Conservation (phyloP, 2,797 vertebrate genomes). For the Hylomyscus alleni region DNA sequence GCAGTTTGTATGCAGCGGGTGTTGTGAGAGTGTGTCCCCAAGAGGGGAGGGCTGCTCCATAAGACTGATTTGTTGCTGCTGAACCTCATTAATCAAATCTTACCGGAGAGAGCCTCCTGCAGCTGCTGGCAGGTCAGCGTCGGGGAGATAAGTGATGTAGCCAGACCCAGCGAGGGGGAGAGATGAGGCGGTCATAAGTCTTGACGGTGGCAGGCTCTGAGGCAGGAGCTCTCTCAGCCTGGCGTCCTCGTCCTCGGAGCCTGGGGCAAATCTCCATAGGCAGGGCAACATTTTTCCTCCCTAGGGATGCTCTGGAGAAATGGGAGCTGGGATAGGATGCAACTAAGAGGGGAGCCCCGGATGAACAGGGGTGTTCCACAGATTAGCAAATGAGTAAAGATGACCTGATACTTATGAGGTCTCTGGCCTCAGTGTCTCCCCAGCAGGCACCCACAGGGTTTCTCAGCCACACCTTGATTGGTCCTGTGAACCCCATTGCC, state of each 20-base stretch:
- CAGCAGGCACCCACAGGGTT: no score
- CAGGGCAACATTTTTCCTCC: conserved; percentile 67
- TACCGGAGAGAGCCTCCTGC: conserved; percentile 79
- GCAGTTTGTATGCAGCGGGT: conserved; percentile 73
- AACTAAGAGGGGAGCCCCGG: not conserved
- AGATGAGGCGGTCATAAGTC: conserved; percentile 77
- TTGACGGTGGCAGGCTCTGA: conserved; percentile 78
- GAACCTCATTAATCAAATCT: conserved; percentile 84
- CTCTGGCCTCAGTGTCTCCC: not conserved
- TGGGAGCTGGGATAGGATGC: not conserved
- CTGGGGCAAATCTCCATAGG: conserved; percentile 60
- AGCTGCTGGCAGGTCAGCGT: conserved; percentile 83
- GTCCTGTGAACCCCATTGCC: not conserved
- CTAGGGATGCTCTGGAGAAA: conserved; percentile 51
- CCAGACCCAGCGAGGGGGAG: conserved; percentile 79
- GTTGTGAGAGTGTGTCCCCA: conserved; percentile 50
- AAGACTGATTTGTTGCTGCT: conserved; percentile 85
- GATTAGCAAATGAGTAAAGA: not conserved
- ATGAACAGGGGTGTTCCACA: not conserved
- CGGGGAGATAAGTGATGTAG: conserved; percentile 81
- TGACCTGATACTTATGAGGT: not conserved
- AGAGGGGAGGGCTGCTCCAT: conserved; percentile 75
- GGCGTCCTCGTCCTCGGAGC: not conserved
- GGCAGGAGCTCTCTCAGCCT: conserved; percentile 45
- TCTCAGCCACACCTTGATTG: not conserved